Evolutionary conservation across 2,888 invertebrate genomes (phyloP), one percentile per base, ranked within the genome.

Genomic region (Pyrrhia umbra): DNA sequence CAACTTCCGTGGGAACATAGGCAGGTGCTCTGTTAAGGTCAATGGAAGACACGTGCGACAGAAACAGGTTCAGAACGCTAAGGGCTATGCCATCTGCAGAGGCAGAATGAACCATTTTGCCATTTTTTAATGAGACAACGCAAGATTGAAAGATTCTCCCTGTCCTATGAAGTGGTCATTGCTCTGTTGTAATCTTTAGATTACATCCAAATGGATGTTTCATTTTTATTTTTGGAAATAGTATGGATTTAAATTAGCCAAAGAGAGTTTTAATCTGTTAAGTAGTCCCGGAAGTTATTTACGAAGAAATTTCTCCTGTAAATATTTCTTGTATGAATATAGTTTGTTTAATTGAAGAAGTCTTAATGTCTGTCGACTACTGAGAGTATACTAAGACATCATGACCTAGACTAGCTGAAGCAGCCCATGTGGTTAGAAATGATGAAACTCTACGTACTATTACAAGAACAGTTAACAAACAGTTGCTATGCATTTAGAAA

Each of bases 1-100:
- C 46, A 49, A 42, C 27, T 70, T 72, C 54, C 55, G 77, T 77
- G 72, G 77, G 72, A 72, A 77, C 43, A 43, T 2, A 23, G 46
- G 51, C 77, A 77, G 72, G 77, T 76, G 62, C 49, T 30, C 51
- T 45, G 25, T 47, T 56, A 45, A 45, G 46, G 72, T 45, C 65
- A 52, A 15, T 51, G 73, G 9, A 23, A 39, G 25, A 40, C 73
- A 71, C 71, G 71, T 58, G 71, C 54, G 20, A 2, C 2, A 50
- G 6, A 18, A 64, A 58, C 71, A 6, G 55, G 70, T 72, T 71
- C 13, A 2, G n/a, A 9, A n/a, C n/a, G n/a, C n/a, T n/a, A 42
- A 57, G 61, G 70, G 57, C 43, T 55, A 2, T 10, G 30, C 27
- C 39, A 39, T 49, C 27, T 37, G 39, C 13, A 20, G 16, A 16